Percentiles rank a stretch among this genome's conserved stretches.
These are phyloP conservation scores for Apoderus coryli DNA, from an alignment of 2,888 invertebrate genomes.

Conservation along the genomic window DNA sequence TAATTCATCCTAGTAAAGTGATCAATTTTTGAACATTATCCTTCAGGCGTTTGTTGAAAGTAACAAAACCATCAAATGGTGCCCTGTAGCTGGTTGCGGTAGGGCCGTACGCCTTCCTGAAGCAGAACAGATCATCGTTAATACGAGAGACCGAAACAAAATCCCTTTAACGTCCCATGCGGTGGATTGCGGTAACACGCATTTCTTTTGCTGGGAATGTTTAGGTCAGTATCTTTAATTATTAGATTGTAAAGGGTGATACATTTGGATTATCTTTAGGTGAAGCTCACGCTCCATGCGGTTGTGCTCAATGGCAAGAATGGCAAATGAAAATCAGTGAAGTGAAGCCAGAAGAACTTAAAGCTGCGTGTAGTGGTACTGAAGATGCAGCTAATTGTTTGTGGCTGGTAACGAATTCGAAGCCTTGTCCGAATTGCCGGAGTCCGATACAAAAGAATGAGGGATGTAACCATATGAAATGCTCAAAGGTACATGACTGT, in stretches of 20 bases:
- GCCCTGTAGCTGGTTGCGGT: slow-evolving; percentile 51
- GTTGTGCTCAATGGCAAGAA: slow-evolving; percentile 46
- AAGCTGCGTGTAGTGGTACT: slow-evolving; percentile 37
- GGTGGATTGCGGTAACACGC: slow-evolving; percentile 55
- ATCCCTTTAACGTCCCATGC: slow-evolving; percentile 39
- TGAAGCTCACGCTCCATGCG: slow-evolving; percentile 53
- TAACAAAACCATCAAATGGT: slow-evolving; percentile 56
- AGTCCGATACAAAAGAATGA: slow-evolving; percentile 59
- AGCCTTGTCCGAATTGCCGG: slow-evolving; percentile 55
- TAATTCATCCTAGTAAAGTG: no score
- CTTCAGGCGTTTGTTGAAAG: slow-evolving; percentile 52
- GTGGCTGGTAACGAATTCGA: slow-evolving; percentile 55
- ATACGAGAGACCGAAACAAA: slow-evolving; percentile 22
- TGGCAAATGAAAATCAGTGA: slow-evolving; percentile 43
- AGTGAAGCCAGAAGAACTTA: slow-evolving; percentile 47
- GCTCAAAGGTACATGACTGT: slow-evolving; percentile 52
- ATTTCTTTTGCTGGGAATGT: slow-evolving; percentile 53
- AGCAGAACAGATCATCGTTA: slow-evolving; percentile 31
- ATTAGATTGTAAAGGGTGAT: no score
- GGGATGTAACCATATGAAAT: slow-evolving; percentile 60
- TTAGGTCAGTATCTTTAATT: no score
- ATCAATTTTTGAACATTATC: no score
- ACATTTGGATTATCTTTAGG: slow-evolving; percentile 22
- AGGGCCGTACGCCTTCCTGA: slow-evolving; percentile 49
- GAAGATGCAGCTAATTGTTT: slow-evolving; percentile 49